Conservation (phyloP, 2,113 vertebrate species). For the Microcebus lehilahytsara region DNA sequence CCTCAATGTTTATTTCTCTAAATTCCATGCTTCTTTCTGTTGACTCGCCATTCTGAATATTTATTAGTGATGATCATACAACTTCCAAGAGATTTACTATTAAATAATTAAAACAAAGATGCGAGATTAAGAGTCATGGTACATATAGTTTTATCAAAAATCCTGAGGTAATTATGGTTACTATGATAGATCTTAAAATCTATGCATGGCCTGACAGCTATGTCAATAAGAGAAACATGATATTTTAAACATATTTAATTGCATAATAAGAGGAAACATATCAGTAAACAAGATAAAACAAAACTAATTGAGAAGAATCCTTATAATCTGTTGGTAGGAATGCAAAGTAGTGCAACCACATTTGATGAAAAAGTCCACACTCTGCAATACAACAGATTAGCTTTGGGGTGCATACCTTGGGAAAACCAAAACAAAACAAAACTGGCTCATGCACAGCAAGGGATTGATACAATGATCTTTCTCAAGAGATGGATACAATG, state of each 20-base stretch:
- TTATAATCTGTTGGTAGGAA: background rate
- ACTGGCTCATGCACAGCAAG: background rate
- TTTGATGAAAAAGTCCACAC: background rate
- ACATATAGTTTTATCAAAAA: background rate
- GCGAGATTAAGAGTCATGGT: background rate
- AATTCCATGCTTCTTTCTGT: background rate
- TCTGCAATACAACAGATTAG: background rate
- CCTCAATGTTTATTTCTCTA: background rate
- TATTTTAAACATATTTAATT: background rate
- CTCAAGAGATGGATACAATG: background rate
- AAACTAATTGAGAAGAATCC: background rate
- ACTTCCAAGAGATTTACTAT: background rate
- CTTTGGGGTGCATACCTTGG: background rate
- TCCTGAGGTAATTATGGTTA: background rate
- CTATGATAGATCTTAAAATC: background rate
- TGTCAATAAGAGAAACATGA: background rate
- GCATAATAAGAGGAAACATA: background rate
- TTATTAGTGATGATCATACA: constrained; percentile 20
- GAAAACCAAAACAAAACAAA: background rate
- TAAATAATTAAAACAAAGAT: constrained; percentile 53
- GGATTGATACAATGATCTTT: background rate
- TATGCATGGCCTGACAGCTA: background rate
- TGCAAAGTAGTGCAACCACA: background rate
- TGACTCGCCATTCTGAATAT: background rate
- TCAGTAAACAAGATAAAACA: background rate